Base-by-base conservation (phyloP, 2,113 vertebrate species). In the Sturnira hondurensis region DNA sequence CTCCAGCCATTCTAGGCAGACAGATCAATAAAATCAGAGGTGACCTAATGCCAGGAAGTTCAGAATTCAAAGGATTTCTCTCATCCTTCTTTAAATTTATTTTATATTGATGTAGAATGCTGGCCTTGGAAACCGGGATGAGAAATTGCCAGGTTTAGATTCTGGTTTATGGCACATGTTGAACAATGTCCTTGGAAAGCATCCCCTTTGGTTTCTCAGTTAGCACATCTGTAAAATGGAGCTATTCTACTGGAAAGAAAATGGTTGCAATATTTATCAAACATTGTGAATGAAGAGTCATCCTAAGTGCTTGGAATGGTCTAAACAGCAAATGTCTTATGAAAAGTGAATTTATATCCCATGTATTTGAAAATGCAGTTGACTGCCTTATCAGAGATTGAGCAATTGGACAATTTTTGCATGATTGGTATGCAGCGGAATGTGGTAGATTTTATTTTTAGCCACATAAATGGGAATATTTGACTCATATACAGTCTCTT, bases 11-110 rank as follows among this genome's bases (percentile, higher is more conserved):
- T 77, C 86, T 0, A 2, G 10, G 9, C 58, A 84, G 94, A 74
- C 74, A 86, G 92, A 94, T 95, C 96, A 97, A 96, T 97, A 97
- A 97, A 97, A 96, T 96, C 84, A 94, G 88, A 94, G 86, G 33
- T 91, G 92, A 94, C 89, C 96, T 95, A 95, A 96, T 93, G 86
- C 89, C 85, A 91, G 41, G 86, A 93, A 90, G 41, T 81, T 95
- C 80, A 94, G 91, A 80, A 97, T 94, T 95, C 78, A 93, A 81
- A 94, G 95, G 56, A 91, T 95, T 97, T 97, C 65, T 96, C 50
- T 96, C 87, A 78, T 95, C 93, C 84, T 96, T 71, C 28, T 97
- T 93, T 93, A 94, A 97, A 94, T 56, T 68, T 88, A 83, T 54
- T 96, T 83, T 97, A 1, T 89, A 93, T 86, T 58, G 83, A 89